phyloP scores from a whole-genome alignment of 2,888 invertebrate species.

The Pharmacophagus antenor region DNA sequence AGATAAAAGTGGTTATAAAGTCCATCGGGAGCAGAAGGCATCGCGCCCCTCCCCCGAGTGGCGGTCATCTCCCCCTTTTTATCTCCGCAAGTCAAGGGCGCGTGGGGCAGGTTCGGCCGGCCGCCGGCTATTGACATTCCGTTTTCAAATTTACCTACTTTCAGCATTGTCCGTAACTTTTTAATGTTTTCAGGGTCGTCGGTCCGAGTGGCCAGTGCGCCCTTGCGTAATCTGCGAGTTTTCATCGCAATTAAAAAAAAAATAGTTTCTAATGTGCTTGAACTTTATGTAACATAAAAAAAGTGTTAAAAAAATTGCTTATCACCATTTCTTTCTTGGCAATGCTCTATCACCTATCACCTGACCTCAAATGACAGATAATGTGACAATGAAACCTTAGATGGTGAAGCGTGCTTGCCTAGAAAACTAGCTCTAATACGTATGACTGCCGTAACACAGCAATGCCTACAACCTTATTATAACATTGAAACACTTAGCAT shows the following conservation, averaged over 20 bases:
- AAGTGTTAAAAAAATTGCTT: too few species aligned
- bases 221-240: constrained; percentile 49
- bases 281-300: neutral
- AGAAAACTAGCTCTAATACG: too few species aligned
- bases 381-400: too few species aligned
- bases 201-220: constrained; percentile 63
- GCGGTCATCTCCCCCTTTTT: constrained; percentile 77
- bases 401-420: too few species aligned
- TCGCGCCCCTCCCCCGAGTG: constrained; percentile 44
- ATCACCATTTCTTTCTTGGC: too few species aligned
- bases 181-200: constrained; percentile 69
- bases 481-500: constrained; percentile 6
- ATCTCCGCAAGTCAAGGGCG: constrained; percentile 78
- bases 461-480: neutral
- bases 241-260: constrained; percentile 5
- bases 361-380: too few species aligned
- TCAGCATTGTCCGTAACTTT: constrained; percentile 79
- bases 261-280: neutral
- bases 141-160: constrained; percentile 79
- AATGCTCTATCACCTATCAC: too few species aligned
- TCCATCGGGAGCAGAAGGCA: constrained; percentile 37
- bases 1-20: constrained; percentile 64
- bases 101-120: constrained; percentile 78
- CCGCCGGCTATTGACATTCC: constrained; percentile 80
- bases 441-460: too few species aligned